Evolutionary conservation across 1,140 invertebrate species (phyloP).

Genomic region (Drosophila funebris): DNA sequence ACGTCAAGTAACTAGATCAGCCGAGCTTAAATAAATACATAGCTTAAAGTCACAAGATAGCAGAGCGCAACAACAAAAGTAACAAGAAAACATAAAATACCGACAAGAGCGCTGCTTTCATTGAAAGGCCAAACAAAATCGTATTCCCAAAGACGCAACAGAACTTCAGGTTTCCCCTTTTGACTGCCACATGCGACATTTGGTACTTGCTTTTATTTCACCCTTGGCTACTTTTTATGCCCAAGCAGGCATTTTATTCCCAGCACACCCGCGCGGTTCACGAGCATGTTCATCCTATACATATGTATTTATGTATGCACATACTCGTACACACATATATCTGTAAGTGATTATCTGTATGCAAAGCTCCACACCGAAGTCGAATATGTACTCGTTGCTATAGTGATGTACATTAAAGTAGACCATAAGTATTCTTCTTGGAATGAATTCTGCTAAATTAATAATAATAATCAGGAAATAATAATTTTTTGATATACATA

Average conservation of each 20-base stretch:
- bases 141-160: constrained; percentile 69
- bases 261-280: constrained; percentile 43
- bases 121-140: constrained; percentile 47
- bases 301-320: not conserved
- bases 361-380: constrained; percentile 43
- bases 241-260: constrained; percentile 65
- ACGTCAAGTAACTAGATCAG: not conserved
- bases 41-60: constrained; percentile 18
- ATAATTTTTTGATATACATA: too few relatives aligned
- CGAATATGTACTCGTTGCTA: constrained; percentile 18
- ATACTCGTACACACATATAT: not conserved
- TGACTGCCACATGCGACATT: constrained; percentile 50
- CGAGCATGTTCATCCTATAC: not conserved
- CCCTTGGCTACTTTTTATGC: constrained; percentile 75
- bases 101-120: constrained; percentile 20
- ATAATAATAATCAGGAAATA: too few relatives aligned
- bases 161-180: constrained; percentile 60
- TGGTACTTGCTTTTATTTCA: constrained; percentile 76
- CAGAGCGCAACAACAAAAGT: too few relatives aligned
- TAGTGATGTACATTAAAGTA: constrained; percentile 27
- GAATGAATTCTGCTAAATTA: too few relatives aligned
- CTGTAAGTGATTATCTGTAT: constrained; percentile 67
- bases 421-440: not conserved
- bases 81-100: not conserved
- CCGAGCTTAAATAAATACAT: not conserved